phyloP scores from a whole-genome alignment of 2,113 vertebrate species.

The Helogale parvula region DNA sequence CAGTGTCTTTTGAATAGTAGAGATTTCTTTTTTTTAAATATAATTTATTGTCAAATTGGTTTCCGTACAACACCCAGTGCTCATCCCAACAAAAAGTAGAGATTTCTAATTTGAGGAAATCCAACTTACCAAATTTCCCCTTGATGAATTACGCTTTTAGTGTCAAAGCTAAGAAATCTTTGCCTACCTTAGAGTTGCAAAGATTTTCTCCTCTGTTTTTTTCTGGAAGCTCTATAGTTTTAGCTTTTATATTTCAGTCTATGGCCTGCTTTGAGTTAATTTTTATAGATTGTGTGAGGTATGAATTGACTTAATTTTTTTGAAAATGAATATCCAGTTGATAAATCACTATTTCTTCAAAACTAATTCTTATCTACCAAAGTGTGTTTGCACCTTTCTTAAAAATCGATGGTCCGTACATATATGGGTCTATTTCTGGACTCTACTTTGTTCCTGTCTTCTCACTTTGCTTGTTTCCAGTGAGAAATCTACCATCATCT shows the following conservation, averaged over 20 bases:
- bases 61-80: too few relatives aligned
- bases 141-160: background rate
- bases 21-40: background rate
- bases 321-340: background rate
- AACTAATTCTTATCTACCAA: background rate
- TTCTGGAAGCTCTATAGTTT: background rate
- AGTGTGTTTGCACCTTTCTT: background rate
- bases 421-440: conserved; percentile 29
- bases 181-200: background rate
- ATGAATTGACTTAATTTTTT: background rate
- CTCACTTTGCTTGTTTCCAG: background rate
- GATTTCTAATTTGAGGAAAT: background rate
- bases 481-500: background rate
- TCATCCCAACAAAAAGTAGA: background rate
- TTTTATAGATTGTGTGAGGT: background rate
- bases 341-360: background rate
- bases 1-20: background rate
- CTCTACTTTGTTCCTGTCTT: background rate
- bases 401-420: background rate
- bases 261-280: background rate
- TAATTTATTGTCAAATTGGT: too few relatives aligned
- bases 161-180: background rate
- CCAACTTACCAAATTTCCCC: background rate
- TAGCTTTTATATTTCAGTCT: background rate
- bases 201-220: background rate